Evolutionary conservation across 2,113 vertebrate species (phyloP), one percentile per base, ranked within the genome.

Genomic region (Lasiurus borealis): DNA sequence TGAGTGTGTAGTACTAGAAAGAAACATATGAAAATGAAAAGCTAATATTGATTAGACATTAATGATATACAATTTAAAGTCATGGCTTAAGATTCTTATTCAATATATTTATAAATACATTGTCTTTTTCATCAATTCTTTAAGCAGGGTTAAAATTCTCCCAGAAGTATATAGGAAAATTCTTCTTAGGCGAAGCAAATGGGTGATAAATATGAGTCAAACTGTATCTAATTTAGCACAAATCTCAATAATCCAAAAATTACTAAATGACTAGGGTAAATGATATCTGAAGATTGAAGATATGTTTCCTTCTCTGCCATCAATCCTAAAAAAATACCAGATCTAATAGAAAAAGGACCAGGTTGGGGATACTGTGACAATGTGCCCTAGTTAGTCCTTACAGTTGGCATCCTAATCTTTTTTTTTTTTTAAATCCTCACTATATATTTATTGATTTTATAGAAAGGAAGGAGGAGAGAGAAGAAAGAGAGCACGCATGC

Each of bases 41-140:
- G 48, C 21, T 76, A 69, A 93, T 77, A 71, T 80, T 80, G 2
- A 81, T 75, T 46, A 86, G 34, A 4, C 18, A 64, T 71, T 84
- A 91, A 19, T 50, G 46, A 86, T 6, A 7, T 34, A 52, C n/a
- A 71, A 71, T 46, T 64, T 78, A 90, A 89, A 82, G 90, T 69
- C 46, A 90, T 29, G 16, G 59, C 7, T 48, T 85, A 92, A 92
- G 31, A 52, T 76, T 96, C 85, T 87, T 92, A 64, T 48, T 90
- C 62, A 93, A 46, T 8, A 85, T 92, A 90, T 36, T 78, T 94
- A 92, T 16, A 40, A 85, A 62, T 90, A 57, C 84, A 6, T 31
- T 93, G 5, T 71, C 84, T 18, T 89, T 94, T 46, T 83, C 62
- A 93, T 66, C 15, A 85, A 91, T 91, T 78, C 68, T 80, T 86